These are phyloP conservation scores for Tringa solitaria DNA, from an alignment of 2,113 vertebrate genomes.

Conservation along the genomic window DNA sequence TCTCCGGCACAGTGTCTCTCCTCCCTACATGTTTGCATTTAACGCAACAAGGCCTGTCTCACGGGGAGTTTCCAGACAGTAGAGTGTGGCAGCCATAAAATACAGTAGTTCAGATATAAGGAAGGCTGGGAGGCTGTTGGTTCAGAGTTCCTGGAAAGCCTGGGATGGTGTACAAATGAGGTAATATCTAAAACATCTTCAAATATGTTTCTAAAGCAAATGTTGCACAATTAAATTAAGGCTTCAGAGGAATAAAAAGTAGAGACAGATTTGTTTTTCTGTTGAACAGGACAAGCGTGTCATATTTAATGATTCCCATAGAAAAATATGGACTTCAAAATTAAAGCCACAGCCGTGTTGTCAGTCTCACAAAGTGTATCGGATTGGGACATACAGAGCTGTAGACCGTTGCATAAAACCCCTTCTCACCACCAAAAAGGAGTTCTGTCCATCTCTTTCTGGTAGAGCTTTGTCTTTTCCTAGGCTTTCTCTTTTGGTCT, in stretches of 20 bases:
- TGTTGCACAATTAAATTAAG: slow-evolving; percentile 36
- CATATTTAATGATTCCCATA: background rate
- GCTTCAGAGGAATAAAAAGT: background rate
- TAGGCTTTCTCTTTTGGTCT: background rate
- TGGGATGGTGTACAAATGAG: slow-evolving; percentile 19
- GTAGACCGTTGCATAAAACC: background rate
- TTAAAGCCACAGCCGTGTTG: background rate
- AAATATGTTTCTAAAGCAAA: slow-evolving; percentile 3
- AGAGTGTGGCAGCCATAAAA: background rate
- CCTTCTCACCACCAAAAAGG: background rate
- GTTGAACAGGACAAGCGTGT: background rate
- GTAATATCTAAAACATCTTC: slow-evolving; percentile 30
- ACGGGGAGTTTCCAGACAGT: background rate
- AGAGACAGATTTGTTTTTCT: background rate
- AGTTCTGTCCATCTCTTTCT: background rate
- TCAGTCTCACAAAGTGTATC: background rate
- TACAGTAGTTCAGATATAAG: background rate
- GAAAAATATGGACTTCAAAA: background rate
- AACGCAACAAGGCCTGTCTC: background rate
- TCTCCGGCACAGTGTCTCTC: background rate
- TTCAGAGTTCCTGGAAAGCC: slow-evolving; percentile 43
- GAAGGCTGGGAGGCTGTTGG: background rate
- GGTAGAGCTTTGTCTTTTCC: background rate
- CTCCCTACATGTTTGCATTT: background rate
- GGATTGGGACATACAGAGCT: background rate